Conservation (phyloP, 2,113 vertebrate species). For the Hypanus sabinus region DNA sequence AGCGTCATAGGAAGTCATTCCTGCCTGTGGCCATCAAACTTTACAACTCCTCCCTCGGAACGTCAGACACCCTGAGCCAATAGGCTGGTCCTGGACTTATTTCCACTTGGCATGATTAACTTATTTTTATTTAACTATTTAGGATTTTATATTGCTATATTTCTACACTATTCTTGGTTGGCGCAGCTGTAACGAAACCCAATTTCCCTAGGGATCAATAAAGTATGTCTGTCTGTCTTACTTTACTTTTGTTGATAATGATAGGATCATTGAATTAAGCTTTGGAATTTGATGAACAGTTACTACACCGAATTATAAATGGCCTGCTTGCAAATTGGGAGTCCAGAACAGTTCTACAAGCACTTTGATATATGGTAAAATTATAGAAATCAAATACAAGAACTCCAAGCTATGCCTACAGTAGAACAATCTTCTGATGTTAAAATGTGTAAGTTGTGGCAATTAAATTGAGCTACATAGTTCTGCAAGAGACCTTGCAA, state of each 20-base stretch:
- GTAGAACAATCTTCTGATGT: neutral
- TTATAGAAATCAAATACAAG: neutral
- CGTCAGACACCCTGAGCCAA: no score
- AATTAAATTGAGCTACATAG: neutral
- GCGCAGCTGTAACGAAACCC: no score
- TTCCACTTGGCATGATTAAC: no score
- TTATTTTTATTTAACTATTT: no score
- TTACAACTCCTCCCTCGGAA: no score
- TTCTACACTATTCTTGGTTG: no score
- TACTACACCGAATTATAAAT: neutral
- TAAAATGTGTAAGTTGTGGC: neutral
- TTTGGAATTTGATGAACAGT: neutral
- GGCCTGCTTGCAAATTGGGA: neutral
- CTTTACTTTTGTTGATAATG: neutral
- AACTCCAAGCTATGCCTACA: neutral
- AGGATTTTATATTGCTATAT: no score
- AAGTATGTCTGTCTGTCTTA: no score
- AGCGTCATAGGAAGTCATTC: no score
- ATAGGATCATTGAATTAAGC: neutral
- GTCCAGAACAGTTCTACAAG: neutral
- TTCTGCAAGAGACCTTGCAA: neutral
- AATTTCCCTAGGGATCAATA: no score
- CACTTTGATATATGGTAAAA: neutral
- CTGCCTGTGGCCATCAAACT: no score
- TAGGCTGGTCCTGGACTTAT: no score